phyloP scores from a whole-genome alignment of 2,888 invertebrate species.

The Euspilapteryx auroguttella region DNA sequence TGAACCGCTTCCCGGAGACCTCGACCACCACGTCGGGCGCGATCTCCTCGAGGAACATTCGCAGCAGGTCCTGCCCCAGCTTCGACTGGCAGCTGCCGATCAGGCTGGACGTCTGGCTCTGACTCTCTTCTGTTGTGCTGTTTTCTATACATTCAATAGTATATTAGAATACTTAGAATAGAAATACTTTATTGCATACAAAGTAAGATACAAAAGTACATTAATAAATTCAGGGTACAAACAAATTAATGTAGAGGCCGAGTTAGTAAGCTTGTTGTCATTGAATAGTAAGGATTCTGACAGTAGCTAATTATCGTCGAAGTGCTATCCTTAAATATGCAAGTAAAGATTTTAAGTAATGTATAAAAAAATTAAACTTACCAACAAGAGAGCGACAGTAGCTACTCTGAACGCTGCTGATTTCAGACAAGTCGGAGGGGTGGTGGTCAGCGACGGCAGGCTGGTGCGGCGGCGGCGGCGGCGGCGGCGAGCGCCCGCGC shows the following conservation, averaged over 20 bases:
- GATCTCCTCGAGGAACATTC: constrained; percentile 91
- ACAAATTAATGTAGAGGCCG: no score
- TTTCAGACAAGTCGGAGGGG: constrained; percentile 54
- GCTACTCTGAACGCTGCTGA: constrained; percentile 61
- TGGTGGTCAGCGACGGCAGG: constrained; percentile 46
- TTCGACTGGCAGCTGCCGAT: constrained; percentile 54
- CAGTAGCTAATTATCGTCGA: no score
- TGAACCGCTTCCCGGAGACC: constrained; percentile 79
- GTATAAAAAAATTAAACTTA: no score
- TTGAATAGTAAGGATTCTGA: no score
- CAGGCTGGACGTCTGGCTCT: constrained; percentile 35
- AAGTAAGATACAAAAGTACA: no score
- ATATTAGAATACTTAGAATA: constrained; percentile 1
- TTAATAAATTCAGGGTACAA: no score
- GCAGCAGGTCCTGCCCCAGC: constrained; percentile 82
- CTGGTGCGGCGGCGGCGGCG: constrained; percentile 19
- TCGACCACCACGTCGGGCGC: constrained; percentile 87
- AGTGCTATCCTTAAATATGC: no score
- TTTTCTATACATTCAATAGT: constrained; percentile 19
- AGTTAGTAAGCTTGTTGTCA: no score
- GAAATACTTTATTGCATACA: no score
- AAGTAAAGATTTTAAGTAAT: no score
- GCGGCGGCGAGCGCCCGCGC: constrained; percentile 23
- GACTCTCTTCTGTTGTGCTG: constrained; percentile 37
- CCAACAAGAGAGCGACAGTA: constrained; percentile 58